phyloP scores from a whole-genome alignment of 2,113 vertebrate species.

The Jacana jacana region DNA sequence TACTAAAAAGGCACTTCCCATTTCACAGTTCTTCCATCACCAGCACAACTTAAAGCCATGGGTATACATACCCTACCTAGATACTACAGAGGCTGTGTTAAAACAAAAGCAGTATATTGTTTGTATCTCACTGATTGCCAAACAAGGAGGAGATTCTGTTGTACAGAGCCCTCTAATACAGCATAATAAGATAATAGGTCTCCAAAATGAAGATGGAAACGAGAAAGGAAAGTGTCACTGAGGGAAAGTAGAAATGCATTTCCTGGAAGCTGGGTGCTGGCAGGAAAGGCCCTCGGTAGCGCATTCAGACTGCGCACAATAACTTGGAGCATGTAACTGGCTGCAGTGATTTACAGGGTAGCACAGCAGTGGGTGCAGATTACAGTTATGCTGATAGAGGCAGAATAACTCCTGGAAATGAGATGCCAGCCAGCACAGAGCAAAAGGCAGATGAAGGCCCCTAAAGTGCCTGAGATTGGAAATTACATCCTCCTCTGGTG shows the following conservation, averaged over 20 bases:
- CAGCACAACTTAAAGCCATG: not conserved
- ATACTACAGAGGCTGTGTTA: not conserved
- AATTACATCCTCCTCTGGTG: slow-evolving; percentile 8
- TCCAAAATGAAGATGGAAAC: not conserved
- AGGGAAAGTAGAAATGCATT: not conserved
- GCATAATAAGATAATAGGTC: not conserved
- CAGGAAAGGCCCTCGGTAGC: not conserved
- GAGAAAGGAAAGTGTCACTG: not conserved
- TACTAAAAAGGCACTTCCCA: not conserved
- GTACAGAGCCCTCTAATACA: not conserved
- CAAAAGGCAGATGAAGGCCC: slow-evolving; percentile 4
- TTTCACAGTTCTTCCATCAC: not conserved
- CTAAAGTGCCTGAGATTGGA: slow-evolving; percentile 11
- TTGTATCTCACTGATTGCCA: not conserved
- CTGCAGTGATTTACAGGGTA: slow-evolving; percentile 23
- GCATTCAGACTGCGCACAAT: not conserved
- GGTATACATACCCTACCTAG: not conserved
- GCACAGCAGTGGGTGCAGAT: slow-evolving; percentile 24
- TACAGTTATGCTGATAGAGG: slow-evolving; percentile 27
- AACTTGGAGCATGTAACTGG: not conserved
- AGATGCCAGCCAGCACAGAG: slow-evolving; percentile 28
- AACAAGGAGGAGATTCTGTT: not conserved
- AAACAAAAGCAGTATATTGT: not conserved
- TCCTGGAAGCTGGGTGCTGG: not conserved
- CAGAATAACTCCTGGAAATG: slow-evolving; percentile 53